Evolutionary conservation across 2,888 invertebrate species (phyloP).

Genomic region (Aporophyla nigra): DNA sequence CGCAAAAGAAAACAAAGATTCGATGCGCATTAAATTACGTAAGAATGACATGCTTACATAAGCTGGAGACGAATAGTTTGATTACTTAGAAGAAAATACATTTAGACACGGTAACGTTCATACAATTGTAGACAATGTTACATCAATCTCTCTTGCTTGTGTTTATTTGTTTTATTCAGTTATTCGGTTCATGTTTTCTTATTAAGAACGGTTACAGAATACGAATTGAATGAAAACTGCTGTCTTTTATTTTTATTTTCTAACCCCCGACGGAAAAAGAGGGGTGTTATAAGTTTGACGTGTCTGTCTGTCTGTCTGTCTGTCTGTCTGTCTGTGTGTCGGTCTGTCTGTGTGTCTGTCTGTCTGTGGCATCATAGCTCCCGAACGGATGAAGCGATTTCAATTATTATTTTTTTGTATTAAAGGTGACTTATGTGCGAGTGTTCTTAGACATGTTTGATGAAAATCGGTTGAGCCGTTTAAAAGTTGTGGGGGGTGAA

Average conservation of each 20-base stretch:
- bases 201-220: background rate
- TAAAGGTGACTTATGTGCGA: no score
- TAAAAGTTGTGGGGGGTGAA: no score
- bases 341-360: no score
- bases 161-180: conserved; percentile 30
- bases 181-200: conserved; percentile 14
- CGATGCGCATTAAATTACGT: conserved; percentile 67
- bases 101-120: conserved; percentile 38
- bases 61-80: conserved; percentile 57
- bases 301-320: no score
- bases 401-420: no score
- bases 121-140: conserved; percentile 37
- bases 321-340: no score
- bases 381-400: no score
- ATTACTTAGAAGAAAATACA: conserved; percentile 38
- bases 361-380: no score
- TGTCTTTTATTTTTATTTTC: background rate
- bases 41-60: conserved; percentile 69
- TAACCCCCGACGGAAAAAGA: no score
- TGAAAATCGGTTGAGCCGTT: no score
- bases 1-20: conserved; percentile 70
- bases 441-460: no score
- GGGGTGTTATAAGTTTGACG: no score
- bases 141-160: conserved; percentile 18
- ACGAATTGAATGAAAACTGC: background rate